Evolutionary conservation across 35 echinoderm and acorn worm genomes (phyloP).

Genomic region (Chiridota heheva): DNA sequence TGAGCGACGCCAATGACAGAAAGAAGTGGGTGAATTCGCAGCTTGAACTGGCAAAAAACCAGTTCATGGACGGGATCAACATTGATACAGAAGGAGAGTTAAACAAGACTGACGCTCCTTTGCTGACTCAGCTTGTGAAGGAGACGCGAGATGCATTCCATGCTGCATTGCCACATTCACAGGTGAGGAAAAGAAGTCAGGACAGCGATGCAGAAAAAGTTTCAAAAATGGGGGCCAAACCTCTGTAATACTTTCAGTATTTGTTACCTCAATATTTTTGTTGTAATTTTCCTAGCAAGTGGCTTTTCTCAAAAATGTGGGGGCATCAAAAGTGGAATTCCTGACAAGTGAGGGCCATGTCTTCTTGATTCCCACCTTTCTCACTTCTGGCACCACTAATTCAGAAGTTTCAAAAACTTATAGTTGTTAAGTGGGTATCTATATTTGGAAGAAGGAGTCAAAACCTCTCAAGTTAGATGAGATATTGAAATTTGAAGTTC

Average conservation of each 20-base stretch:
- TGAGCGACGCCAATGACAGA: slow-evolving; percentile 35
- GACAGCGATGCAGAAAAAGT: not conserved
- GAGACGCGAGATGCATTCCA: slow-evolving; percentile 72
- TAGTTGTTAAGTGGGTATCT: no score
- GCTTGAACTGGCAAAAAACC: slow-evolving; percentile 36
- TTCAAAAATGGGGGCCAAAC: not conserved
- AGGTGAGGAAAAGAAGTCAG: slow-evolving; percentile 39
- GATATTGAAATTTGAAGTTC: no score
- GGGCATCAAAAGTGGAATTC: not conserved
- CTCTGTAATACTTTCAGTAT: not conserved
- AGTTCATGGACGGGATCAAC: slow-evolving; percentile 92
- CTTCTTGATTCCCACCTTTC: no score
- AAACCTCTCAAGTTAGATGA: no score
- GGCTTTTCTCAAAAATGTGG: not conserved
- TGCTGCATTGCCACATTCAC: slow-evolving; percentile 70
- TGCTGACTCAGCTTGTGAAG: slow-evolving; percentile 62
- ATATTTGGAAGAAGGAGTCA: no score
- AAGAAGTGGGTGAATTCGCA: slow-evolving; percentile 59
- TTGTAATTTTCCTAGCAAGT: not conserved
- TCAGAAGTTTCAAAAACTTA: no score
- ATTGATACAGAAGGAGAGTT: slow-evolving; percentile 86
- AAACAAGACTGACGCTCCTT: slow-evolving; percentile 40
- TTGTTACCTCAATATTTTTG: not conserved
- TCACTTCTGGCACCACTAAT: no score
- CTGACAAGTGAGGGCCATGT: no score